phyloP scores from a whole-genome alignment of 2,797 vertebrate species.

The Liparis tanakae region DNA sequence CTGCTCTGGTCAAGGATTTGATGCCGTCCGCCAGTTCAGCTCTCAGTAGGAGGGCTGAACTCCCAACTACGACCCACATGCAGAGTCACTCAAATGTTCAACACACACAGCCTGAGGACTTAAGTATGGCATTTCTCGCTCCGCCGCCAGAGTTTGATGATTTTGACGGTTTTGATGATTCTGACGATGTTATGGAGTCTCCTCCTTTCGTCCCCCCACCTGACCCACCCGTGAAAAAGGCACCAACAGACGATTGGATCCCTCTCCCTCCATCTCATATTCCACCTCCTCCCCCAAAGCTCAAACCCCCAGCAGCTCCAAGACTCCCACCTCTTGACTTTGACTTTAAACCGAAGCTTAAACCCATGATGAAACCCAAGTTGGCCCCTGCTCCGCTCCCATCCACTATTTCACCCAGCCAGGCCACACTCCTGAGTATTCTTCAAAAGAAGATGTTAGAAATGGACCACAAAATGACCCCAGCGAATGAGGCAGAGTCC shows the following conservation, averaged over 20 bases:
- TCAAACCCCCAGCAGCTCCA: slow-evolving; percentile 38
- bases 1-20: slow-evolving; percentile 18
- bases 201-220: slow-evolving; percentile 70
- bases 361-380: slow-evolving; percentile 53
- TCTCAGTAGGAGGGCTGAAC: slow-evolving; percentile 15
- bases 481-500: slow-evolving; percentile 58
- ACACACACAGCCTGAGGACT: slow-evolving; percentile 27
- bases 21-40: slow-evolving; percentile 19
- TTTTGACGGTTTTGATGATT: slow-evolving; percentile 52
- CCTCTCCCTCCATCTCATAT: background rate
- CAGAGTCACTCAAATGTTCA: slow-evolving; percentile 20
- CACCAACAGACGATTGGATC: slow-evolving; percentile 1
- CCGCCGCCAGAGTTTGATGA: slow-evolving; percentile 84
- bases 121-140: slow-evolving; percentile 72
- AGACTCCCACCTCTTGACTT: slow-evolving; percentile 48
- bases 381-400: slow-evolving; percentile 37
- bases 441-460: slow-evolving; percentile 87
- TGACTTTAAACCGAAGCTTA: slow-evolving; percentile 52
- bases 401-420: slow-evolving; percentile 62
- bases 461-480: slow-evolving; percentile 81
- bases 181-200: slow-evolving; percentile 44
- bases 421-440: slow-evolving; percentile 83
- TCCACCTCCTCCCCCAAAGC: slow-evolving; percentile 28
- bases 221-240: slow-evolving; percentile 63
- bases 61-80: slow-evolving; percentile 19